These are phyloP conservation scores for Addax nasomaculatus DNA, from an alignment of 2,113 vertebrate genomes.

Conservation along the genomic window DNA sequence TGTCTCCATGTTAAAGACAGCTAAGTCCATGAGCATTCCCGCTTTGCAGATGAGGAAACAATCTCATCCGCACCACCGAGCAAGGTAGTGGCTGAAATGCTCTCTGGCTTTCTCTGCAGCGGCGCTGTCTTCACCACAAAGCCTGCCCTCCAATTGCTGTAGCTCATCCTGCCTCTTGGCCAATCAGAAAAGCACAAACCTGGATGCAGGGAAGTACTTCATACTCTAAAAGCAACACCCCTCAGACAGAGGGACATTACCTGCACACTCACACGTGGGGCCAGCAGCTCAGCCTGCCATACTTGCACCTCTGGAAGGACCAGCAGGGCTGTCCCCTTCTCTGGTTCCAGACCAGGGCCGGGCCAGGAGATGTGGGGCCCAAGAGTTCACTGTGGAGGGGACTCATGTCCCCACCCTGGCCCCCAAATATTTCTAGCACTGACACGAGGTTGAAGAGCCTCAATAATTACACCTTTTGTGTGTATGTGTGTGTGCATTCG, in stretches of 20 bases:
- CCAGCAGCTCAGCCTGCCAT: background rate
- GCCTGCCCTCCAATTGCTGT: background rate
- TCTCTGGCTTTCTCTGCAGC: background rate
- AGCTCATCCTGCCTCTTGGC: background rate
- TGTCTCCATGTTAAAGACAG: background rate
- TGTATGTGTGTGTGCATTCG: background rate
- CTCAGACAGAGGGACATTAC: accelerated
- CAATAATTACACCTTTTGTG: background rate
- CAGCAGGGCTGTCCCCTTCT: background rate
- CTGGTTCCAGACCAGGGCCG: background rate
- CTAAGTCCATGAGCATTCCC: background rate
- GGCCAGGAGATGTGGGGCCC: background rate
- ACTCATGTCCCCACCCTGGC: no score
- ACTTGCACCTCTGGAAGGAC: background rate
- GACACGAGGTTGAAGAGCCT: background rate
- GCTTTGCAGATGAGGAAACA: background rate
- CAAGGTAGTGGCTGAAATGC: background rate
- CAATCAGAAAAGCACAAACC: background rate
- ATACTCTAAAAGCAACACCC: background rate
- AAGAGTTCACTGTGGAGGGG: background rate
- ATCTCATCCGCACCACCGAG: background rate
- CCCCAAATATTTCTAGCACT: background rate
- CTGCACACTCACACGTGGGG: accelerated
- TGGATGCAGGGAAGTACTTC: no score
- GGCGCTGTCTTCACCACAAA: background rate